Conservation (phyloP, 2,797 vertebrate species). For the Buphagus erythrorhynchus region DNA sequence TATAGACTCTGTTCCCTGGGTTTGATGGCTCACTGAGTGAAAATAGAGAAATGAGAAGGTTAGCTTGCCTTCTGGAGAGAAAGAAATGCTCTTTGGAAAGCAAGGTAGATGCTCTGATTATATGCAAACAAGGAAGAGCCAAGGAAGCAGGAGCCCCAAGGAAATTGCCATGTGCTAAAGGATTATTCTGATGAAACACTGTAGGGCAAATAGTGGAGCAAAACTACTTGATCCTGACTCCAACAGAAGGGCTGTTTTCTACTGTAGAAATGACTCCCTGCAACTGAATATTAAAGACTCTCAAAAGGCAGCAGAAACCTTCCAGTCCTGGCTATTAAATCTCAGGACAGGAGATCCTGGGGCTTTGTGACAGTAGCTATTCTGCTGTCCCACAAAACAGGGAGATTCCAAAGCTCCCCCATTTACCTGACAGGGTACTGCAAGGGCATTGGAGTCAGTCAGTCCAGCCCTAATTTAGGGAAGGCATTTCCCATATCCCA, state of each 20-base stretch:
- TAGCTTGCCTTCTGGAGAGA: background rate
- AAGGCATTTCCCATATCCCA: background rate
- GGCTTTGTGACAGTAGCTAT: background rate
- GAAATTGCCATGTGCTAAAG: background rate
- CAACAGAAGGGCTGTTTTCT: background rate
- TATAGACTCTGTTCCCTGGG: background rate
- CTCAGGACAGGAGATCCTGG: background rate
- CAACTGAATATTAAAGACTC: background rate
- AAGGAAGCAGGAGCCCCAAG: background rate
- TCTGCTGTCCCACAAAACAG: background rate
- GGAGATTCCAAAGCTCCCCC: background rate
- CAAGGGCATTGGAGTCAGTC: background rate
- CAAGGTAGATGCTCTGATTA: background rate
- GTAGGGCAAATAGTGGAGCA: background rate
- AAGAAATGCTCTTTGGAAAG: background rate
- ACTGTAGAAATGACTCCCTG: background rate
- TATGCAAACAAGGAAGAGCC: background rate
- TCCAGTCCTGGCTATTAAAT: background rate
- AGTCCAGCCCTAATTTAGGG: background rate
- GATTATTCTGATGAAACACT: background rate
- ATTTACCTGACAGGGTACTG: background rate
- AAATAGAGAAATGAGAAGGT: background rate
- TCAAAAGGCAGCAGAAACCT: background rate
- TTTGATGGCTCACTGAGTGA: background rate
- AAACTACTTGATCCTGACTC: background rate